Percentiles rank a stretch among this genome's conserved stretches.
Conservation (phyloP, 2,888 invertebrate genomes). For the Cenopis cana region DNA sequence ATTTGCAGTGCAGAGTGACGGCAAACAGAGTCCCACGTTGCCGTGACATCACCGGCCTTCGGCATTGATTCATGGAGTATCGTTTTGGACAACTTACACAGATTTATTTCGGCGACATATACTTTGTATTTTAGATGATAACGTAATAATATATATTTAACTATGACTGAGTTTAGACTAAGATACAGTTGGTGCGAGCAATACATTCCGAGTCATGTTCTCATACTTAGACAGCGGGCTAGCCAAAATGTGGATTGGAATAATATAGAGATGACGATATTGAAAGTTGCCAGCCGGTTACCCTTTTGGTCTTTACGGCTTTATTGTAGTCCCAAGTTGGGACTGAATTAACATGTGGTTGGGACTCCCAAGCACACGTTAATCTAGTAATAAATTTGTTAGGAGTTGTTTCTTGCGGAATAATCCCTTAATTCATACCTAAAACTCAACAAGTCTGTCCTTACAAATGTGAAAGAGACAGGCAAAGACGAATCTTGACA, state of each 20-base stretch:
- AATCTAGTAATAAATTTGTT: neutral
- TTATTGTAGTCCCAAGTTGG: too few relatives aligned
- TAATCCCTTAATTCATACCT: too few relatives aligned
- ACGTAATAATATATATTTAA: constrained; percentile 16
- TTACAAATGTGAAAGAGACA: too few relatives aligned
- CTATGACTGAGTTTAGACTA: neutral
- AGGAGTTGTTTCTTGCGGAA: too few relatives aligned
- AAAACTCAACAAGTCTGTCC: too few relatives aligned
- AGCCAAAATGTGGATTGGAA: neutral
- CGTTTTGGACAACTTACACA: constrained; percentile 23
- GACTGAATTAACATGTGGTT: too few relatives aligned
- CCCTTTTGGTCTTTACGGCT: neutral
- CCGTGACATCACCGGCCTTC: constrained; percentile 37
- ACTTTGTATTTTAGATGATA: constrained; percentile 2
- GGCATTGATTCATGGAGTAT: constrained; percentile 22
- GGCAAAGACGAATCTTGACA: neutral
- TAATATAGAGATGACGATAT: neutral
- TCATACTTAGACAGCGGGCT: neutral
- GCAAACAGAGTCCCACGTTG: constrained; percentile 33
- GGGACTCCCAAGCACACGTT: neutral
- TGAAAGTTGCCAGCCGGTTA: neutral
- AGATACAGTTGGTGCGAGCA: neutral
- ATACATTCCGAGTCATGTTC: neutral
- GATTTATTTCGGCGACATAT: constrained; percentile 2
- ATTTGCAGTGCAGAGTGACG: constrained; percentile 28